Base-by-base conservation (phyloP, 2,113 vertebrate species). In the Pseudolaguvia tuberculata region DNA sequence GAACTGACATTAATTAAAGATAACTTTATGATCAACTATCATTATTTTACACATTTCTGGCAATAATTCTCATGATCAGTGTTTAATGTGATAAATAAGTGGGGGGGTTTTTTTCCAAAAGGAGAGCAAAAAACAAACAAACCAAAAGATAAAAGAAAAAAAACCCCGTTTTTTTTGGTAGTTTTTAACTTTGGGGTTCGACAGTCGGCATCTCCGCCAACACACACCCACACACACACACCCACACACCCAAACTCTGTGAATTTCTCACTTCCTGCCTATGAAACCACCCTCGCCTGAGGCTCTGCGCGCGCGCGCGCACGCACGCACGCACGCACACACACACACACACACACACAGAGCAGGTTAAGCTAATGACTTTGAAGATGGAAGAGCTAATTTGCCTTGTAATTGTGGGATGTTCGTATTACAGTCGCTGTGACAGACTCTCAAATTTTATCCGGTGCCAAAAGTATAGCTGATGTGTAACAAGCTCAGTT, bases 251-350 rank as follows among this genome's bases (percentile, higher is more conserved):
- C 66, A 31, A 29, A 50, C 51, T 59, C 17, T 31, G 14, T 55
- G 75, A 70, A 65, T 52, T 70, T 76, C 67, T 59, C 35, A 61
- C 69, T 55, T 73, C 57, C 57, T 77, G 66, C 53, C 66, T 56
- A 69, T 31, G 53, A 61, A 74, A 4, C n/a, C 75, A 4, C 13
- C 70, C 25, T 18, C 17, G 35, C n/a, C 53, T n/a, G 11, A 48
- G 47, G 52, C 18, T 57, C 14, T 53, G 9, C 23, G 50, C 15
- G 6, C 31, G 31, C 31, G 31, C 31, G 6, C 31, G 6, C 31
- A 35, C 31, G 6, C 31, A 35, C 31, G 6, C 31, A 35, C 31
- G 6, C 31, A 35, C 31, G 6, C 31, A 35, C 31, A 35, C 31
- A 35, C 31, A 35, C 31, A 35, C 31, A 35, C 31, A 35, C 31